Base-by-base conservation (phyloP, 2,888 invertebrate species). In the Nipponacmea schrenckii region DNA sequence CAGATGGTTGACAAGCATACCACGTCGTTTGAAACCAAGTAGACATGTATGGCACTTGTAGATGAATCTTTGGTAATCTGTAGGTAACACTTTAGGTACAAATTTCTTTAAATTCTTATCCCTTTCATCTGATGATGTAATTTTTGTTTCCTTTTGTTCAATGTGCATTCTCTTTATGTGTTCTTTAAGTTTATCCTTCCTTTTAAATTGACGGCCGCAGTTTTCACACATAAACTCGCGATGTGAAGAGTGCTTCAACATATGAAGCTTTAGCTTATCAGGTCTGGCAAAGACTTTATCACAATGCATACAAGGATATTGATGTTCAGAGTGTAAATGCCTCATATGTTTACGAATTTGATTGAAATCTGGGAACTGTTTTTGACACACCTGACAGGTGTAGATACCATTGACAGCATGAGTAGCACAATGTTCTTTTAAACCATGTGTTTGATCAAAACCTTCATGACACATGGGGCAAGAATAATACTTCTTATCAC, bases 1-100 rank as follows among this genome's bases (percentile, higher is more conserved):
- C 80, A 95, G 89, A 88, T 96, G 96, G 89, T 96, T 96, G 3
- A 94, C 94, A 63, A 94, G 89, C 94, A 94, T 94, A 2, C 95
- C 96, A 76, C 95, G 92, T 70, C 95, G 91, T 90, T 96, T 93
- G 85, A 95, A 94, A 75, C 94, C 94, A 44, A 94, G 90, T 84
- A 93, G 89, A 88, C 95, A 95, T 67, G 91, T 91, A 80, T 93
- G 92, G 85, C 95, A 95, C 86, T 94, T 94, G 88, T 93, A 94
- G 74, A 93, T 91, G 85, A 93, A 94, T 67, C 93, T 90, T 84
- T 93, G 92, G 85, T 93, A 94, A 88, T 94, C 93, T 15, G 91
- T 92, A 0, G 93, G 92, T 15, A 80, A 75, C 10, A 91, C 91
- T 88, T 92, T 92, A 45, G 92, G 92, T 72, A 91, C 89, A 79